Conservation (phyloP, 2,797 vertebrate species). For the Chelon auratus region DNA sequence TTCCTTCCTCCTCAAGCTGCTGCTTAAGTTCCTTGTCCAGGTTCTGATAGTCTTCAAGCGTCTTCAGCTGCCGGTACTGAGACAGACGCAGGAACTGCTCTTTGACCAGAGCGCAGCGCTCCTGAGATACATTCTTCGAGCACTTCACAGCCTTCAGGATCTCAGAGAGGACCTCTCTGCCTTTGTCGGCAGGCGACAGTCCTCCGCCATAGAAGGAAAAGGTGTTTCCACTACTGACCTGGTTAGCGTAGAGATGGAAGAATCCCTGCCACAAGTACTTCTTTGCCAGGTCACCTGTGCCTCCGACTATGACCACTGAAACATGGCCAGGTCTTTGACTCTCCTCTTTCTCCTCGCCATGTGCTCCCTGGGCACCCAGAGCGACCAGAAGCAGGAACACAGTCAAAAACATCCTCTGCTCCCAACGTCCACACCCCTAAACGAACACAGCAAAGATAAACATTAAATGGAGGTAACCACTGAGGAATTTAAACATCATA, state of each 20-base stretch:
- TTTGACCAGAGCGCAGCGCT: constrained; percentile 88
- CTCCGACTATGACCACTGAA: constrained; percentile 91
- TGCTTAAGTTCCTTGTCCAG: constrained; percentile 84
- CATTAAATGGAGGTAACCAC: not conserved
- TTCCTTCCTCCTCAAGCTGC: constrained; percentile 82
- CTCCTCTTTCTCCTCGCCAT: constrained; percentile 65
- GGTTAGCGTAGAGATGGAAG: constrained; percentile 90
- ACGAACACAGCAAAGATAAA: constrained; percentile 42
- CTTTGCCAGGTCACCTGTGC: constrained; percentile 93
- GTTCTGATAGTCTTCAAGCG: constrained; percentile 83
- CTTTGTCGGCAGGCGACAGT: constrained; percentile 76
- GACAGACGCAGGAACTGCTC: constrained; percentile 91
- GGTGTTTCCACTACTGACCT: constrained; percentile 86
- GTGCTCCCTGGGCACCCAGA: constrained; percentile 62
- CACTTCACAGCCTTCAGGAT: constrained; percentile 89
- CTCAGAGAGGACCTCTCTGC: constrained; percentile 84
- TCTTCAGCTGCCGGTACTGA: constrained; percentile 88
- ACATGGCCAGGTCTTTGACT: constrained; percentile 85
- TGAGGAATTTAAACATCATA: not conserved
- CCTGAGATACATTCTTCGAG: constrained; percentile 68
- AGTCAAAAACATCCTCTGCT: constrained; percentile 75
- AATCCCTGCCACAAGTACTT: constrained; percentile 98
- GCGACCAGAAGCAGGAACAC: constrained; percentile 73
- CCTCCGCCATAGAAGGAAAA: constrained; percentile 93
- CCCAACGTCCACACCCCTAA: constrained; percentile 56